These are phyloP conservation scores for Chelonus insularis DNA, from an alignment of 1,140 invertebrate genomes.

Conservation along the genomic window DNA sequence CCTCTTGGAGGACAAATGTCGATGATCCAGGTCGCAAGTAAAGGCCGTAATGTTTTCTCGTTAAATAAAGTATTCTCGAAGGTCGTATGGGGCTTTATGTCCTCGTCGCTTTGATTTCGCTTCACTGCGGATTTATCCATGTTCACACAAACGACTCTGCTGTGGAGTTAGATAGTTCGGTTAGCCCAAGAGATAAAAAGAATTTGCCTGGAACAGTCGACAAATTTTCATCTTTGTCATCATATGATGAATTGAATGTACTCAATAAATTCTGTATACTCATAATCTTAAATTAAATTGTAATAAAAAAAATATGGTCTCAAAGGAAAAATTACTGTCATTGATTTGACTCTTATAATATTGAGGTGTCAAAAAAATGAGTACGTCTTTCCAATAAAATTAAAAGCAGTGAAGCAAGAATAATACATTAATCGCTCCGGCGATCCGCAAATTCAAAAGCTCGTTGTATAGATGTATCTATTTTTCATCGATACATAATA, in stretches of 20 bases:
- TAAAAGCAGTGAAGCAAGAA: slow-evolving; percentile 39
- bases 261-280: too few species aligned
- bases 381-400: slow-evolving; percentile 34
- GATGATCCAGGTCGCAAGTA: slow-evolving; percentile 14
- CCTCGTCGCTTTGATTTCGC: slow-evolving; percentile 18
- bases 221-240: too few species aligned
- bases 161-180: too few species aligned
- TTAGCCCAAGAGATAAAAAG: neutral
- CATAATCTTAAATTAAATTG: too few species aligned
- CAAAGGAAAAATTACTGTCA: neutral
- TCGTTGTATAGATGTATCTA: neutral
- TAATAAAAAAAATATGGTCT: too few species aligned
- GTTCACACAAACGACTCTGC: slow-evolving; percentile 1
- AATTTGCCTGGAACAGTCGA: neutral
- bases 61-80: slow-evolving; percentile 21
- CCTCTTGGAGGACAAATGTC: neutral
- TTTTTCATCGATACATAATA: slow-evolving; percentile 1
- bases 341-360: neutral
- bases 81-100: slow-evolving; percentile 23
- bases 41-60: slow-evolving; percentile 5
- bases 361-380: slow-evolving; percentile 1
- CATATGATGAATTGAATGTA: too few species aligned
- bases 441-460: slow-evolving; percentile 55
- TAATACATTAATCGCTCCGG: slow-evolving; percentile 49
- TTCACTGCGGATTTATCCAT: slow-evolving; percentile 11